Evolutionary conservation across 2,113 vertebrate genomes (phyloP), one percentile per base, ranked within the genome.

Genomic region (Ramphastos sulfuratus): DNA sequence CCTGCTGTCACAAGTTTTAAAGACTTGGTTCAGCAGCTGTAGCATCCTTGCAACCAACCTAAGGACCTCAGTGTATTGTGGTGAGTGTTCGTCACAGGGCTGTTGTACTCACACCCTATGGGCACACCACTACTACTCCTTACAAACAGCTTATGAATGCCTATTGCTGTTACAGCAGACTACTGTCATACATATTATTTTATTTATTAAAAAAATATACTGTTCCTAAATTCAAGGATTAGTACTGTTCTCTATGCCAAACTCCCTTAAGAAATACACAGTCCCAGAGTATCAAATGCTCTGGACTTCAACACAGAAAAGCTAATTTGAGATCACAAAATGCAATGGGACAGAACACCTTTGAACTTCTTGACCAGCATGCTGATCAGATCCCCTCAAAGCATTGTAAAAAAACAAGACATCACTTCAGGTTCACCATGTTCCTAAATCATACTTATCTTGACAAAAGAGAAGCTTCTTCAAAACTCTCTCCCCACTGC

Each of bases 31-130:
- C 50, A 77, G 31, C 21, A 84, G n/a, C 3, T 73, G 31, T 69
- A 84, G 16, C 21, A 54, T 66, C 60, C 65, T 33, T 31, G 60
- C 77, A 44, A 91, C 6, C 65, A 82, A 9, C 15, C 12, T 9
- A 42, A 59, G 24, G 35, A 54, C 23, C 24, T 42, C 54, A 16
- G 46, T 6, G 12, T 35, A 33, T 7, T 63, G 25, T 14, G 24
- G 39, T 1, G 12, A 13, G 21, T 16, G 56, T 46, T 72, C 66
- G 63, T 71, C 65, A 25, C 10, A 42, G 58, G 3, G 30, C 74
- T 67, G 11, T 3, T 12, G 35, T 12, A 52, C 24, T 56, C 33
- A 42, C 42, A 4, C 13, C 58, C 0, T 0, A 3, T 8, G 17
- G 30, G 30, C n/a, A 31, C 15, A 9, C 9, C 16, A 10, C 9